Conservation (phyloP, 2,113 vertebrate genomes). For the Ammodytes dubius region DNA sequence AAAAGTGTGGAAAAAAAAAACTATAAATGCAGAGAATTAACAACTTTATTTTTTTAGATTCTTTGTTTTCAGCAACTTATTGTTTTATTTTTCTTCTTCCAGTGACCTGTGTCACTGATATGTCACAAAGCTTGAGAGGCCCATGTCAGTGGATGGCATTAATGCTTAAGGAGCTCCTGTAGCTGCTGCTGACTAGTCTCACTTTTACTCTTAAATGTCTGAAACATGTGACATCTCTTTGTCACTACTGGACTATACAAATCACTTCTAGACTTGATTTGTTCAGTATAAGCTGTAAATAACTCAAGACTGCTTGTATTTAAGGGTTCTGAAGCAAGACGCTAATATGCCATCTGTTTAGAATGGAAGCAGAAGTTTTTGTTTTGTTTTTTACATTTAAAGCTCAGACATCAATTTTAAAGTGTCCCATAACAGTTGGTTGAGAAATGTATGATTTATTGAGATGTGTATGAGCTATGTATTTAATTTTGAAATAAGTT, state of each 20-base stretch:
- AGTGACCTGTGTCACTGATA: conserved; percentile 60
- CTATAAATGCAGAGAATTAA: conserved; percentile 85
- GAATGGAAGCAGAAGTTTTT: conserved; percentile 47
- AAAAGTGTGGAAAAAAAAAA: conserved; percentile 73
- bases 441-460: conserved; percentile 58
- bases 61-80: conserved; percentile 66
- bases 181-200: conserved; percentile 68
- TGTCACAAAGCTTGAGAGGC: conserved; percentile 62
- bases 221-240: conserved; percentile 58
- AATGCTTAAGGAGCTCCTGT: conserved; percentile 71
- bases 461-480: conserved; percentile 45
- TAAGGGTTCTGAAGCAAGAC: conserved; percentile 57
- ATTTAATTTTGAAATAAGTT: conserved; percentile 60
- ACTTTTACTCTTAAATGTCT: conserved; percentile 60
- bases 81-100: conserved; percentile 63
- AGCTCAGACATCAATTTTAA: conserved; percentile 70
- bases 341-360: conserved; percentile 50
- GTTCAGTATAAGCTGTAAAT: conserved; percentile 80
- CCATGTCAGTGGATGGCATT: conserved; percentile 67
- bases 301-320: conserved; percentile 73
- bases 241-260: conserved; percentile 68
- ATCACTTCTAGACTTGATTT: conserved; percentile 63
- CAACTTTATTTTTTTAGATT: conserved; percentile 89
- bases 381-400: conserved; percentile 59
- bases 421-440: conserved; percentile 55